Evolutionary conservation across 2,113 vertebrate species (phyloP).

Genomic region (Picathartes gymnocephalus): DNA sequence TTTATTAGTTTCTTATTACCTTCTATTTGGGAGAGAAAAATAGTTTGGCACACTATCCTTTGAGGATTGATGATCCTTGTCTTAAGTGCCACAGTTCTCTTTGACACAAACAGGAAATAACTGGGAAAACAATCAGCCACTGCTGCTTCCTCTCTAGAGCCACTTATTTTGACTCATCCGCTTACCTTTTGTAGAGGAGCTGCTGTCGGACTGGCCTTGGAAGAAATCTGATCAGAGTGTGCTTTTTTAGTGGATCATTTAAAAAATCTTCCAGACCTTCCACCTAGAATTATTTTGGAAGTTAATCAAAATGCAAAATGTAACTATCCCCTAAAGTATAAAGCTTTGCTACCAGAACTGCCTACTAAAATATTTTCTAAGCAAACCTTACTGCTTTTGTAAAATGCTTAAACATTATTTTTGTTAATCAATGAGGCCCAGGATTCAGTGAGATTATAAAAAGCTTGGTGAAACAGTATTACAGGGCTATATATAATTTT

Average conservation of each 20-base stretch:
- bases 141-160: background rate
- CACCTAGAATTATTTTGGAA: slow-evolving; percentile 73
- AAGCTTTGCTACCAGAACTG: background rate
- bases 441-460: background rate
- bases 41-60: background rate
- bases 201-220: slow-evolving; percentile 82
- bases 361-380: background rate
- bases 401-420: background rate
- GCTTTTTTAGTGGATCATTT: slow-evolving; percentile 85
- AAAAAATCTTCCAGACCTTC: slow-evolving; percentile 87
- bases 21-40: slow-evolving; percentile 35
- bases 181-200: slow-evolving; percentile 91
- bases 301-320: background rate
- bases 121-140: background rate
- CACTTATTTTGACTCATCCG: background rate
- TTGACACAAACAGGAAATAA: slow-evolving; percentile 27
- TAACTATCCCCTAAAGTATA: background rate
- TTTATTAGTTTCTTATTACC: slow-evolving; percentile 57
- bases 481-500: background rate
- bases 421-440: background rate
- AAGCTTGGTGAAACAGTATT: background rate
- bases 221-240: slow-evolving; percentile 82
- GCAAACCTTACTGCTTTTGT: background rate
- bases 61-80: slow-evolving; percentile 16
- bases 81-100: background rate